Evolutionary conservation across 2,888 invertebrate species (phyloP).

Genomic region (Lepas anatifera): DNA sequence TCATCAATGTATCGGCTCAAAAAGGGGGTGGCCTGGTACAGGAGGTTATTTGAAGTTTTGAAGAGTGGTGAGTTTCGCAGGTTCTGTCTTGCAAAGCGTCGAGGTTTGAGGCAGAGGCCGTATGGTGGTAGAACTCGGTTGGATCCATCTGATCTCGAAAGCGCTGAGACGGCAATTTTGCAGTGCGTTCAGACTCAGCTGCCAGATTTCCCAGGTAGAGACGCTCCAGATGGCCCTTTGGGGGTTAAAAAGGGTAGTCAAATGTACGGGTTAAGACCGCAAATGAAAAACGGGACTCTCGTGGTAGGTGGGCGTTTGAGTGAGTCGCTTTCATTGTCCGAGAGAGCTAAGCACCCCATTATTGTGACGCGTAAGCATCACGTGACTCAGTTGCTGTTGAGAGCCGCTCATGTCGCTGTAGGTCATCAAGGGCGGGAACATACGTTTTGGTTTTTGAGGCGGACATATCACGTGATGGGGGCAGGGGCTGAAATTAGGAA

Average conservation of each 20-base stretch:
- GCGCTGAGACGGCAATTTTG: not conserved
- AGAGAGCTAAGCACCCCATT: not conserved
- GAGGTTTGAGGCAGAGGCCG: not conserved
- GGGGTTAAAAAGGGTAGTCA: not conserved
- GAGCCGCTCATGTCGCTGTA: not conserved
- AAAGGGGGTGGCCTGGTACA: not conserved
- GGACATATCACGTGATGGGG: not conserved
- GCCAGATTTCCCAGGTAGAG: not conserved
- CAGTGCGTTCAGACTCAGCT: not conserved
- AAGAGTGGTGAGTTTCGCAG: not conserved
- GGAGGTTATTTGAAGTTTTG: not conserved
- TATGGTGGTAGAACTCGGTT: not conserved
- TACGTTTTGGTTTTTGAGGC: not conserved
- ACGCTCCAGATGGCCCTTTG: not conserved
- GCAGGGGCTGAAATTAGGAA: not conserved
- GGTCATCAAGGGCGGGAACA: not conserved
- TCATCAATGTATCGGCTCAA: not conserved
- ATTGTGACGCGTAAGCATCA: not conserved
- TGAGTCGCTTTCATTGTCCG: not conserved
- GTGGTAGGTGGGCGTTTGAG: not conserved
- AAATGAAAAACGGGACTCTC: not conserved
- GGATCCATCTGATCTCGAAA: not conserved
- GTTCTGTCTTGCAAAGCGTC: not conserved
- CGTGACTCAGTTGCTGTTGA: not conserved
- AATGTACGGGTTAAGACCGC: not conserved